Evolutionary conservation across 2,797 vertebrate species (phyloP).

Genomic region (Adrianichthys oophorus): DNA sequence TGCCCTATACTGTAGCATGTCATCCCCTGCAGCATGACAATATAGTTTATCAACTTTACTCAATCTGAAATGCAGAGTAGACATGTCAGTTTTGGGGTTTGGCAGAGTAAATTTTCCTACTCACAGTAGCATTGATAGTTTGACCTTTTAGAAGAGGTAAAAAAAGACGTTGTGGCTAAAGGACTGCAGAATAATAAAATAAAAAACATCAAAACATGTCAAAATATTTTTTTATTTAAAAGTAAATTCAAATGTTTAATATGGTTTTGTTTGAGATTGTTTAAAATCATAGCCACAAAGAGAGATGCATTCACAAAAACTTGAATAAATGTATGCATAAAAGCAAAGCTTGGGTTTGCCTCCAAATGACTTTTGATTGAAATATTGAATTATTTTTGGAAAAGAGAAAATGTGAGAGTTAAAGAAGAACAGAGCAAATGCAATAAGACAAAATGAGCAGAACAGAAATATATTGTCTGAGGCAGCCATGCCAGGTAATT

Average conservation of each 20-base stretch:
- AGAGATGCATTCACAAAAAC: background rate
- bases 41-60: constrained; percentile 2
- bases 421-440: constrained; percentile 15
- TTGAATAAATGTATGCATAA: background rate
- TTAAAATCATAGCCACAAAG: background rate
- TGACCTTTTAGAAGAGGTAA: background rate
- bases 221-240: too few species aligned
- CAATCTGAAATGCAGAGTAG: background rate
- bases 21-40: constrained; percentile 21
- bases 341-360: background rate
- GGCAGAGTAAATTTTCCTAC: background rate
- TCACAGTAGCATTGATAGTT: background rate
- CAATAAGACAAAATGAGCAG: constrained; percentile 37
- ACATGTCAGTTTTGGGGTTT: background rate
- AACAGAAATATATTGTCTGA: constrained; percentile 62
- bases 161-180: background rate
- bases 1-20: constrained; percentile 28
- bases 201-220: too few species aligned
- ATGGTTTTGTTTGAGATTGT: too few species aligned
- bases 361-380: background rate
- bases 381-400: background rate
- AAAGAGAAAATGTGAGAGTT: constrained; percentile 15
- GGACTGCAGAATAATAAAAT: too few species aligned
- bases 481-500: constrained; percentile 55
- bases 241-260: too few species aligned